These are phyloP conservation scores for Catonia carolina DNA, from an alignment of 2,888 invertebrate genomes.

Conservation along the genomic window DNA sequence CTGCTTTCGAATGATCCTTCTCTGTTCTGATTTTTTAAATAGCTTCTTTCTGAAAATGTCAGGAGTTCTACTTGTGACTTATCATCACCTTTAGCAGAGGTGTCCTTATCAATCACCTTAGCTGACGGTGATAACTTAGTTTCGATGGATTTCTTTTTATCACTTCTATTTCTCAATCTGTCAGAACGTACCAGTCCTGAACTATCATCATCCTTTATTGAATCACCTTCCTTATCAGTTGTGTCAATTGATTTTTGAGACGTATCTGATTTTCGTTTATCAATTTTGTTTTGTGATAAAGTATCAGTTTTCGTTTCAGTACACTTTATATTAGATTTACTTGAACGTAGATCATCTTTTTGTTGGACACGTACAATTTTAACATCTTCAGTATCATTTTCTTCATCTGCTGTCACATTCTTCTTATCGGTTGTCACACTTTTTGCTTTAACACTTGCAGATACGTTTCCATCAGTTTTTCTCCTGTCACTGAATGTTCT, in stretches of 20 bases:
- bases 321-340: no score
- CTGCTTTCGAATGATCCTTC: background rate
- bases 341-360: no score
- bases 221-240: no score
- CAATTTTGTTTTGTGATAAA: no score
- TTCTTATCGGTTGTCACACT: slow-evolving; percentile 41
- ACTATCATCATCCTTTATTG: no score
- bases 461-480: slow-evolving; percentile 12
- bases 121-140: slow-evolving; percentile 11
- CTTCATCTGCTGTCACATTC: slow-evolving; percentile 34
- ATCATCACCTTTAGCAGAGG: background rate
- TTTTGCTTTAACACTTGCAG: slow-evolving; percentile 31
- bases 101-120: background rate
- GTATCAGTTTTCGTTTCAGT: no score
- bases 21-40: no score
- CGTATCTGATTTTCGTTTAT: no score
- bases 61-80: background rate
- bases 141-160: slow-evolving; percentile 19
- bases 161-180: slow-evolving; percentile 10
- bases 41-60: no score
- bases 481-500: background rate
- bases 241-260: no score
- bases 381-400: slow-evolving; percentile 10
- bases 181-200: background rate
- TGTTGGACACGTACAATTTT: slow-evolving; percentile 26